Evolutionary conservation across 2,888 invertebrate genomes (phyloP), one percentile per base, ranked within the genome.

Genomic region (Sarcophaga rosellei): DNA sequence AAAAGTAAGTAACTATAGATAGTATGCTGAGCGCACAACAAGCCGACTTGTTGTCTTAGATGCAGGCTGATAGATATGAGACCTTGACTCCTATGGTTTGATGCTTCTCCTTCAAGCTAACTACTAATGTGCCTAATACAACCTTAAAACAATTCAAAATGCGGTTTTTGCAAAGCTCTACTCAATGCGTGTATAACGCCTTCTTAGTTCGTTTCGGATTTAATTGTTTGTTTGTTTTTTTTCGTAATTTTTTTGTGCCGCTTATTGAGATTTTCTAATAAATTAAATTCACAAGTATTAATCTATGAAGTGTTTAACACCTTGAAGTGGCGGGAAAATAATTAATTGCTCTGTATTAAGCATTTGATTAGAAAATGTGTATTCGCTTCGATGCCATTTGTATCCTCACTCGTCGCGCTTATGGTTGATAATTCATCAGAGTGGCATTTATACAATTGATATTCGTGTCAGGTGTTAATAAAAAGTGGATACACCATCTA

Each of bases 391-490:
- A 53, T 53, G 53, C 15, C 20, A 47, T 53, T 66, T 72, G 47
- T 45, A 44, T 68, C 12, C 63, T 72, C 63, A 79, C 10, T n/a
- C 20, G 21, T 47, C 11, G 3, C 12, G 21, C 20, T 65, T 21
- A 70, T n/a, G 45, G 53, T 47, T 75, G 63, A 61, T 86, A 86
- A 86, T 86, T 86, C 77, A 77, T 86, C 86, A 86, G 35, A 35
- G 35, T 83, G 80, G 59, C 73, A 74, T 59, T 86, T 76, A 69
- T 35, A 77, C 74, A 81, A 81, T 83, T 81, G 77, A 77, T 78
- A 81, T 86, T 83, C 77, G 74, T 77, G 83, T 86, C 86, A 81
- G 83, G 77, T 86, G 86, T 83, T 86, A 77, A 81, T 81, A 81
- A 63, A 68, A 77, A 81, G 25, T 57, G 63, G 23, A 69, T 35